phyloP scores from a whole-genome alignment of 2,888 invertebrate genomes.

The Nesidiocoris tenuis region DNA sequence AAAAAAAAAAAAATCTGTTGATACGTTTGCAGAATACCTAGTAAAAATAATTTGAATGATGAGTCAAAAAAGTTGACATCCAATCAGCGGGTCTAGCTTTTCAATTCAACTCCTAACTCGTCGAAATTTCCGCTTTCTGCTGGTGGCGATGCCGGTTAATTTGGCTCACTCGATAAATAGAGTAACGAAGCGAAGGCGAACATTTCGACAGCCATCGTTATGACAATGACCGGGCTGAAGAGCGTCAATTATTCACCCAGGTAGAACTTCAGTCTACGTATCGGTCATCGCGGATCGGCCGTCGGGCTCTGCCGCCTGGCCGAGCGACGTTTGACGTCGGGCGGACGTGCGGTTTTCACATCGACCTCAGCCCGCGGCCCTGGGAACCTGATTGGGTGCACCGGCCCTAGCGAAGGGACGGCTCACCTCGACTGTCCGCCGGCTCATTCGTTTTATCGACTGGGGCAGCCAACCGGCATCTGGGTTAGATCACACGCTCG shows the following conservation, averaged over 20 bases:
- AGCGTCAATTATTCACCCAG: conserved; percentile 2
- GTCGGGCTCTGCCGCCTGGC: too few species aligned
- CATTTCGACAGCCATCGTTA: background rate
- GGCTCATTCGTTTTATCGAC: conserved; percentile 35
- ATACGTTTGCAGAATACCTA: too few species aligned
- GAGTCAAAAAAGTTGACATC: too few species aligned
- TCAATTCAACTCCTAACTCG: too few species aligned
- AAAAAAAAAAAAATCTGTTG: too few species aligned
- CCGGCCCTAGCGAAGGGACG: background rate
- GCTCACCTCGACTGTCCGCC: background rate
- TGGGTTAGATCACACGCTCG: conserved; percentile 32
- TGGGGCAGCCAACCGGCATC: conserved; percentile 27
- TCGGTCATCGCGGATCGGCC: background rate
- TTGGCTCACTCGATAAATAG: too few species aligned
- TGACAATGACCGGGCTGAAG: background rate
- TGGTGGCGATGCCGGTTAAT: too few species aligned
- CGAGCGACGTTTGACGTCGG: conserved; percentile 18
- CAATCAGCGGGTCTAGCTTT: too few species aligned
- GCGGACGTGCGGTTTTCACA: conserved; percentile 29
- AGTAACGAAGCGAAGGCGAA: background rate
- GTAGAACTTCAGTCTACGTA: background rate
- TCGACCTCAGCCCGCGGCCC: conserved; percentile 14
- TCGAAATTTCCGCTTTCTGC: too few species aligned
- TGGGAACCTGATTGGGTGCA: background rate
- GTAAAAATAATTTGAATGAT: too few species aligned